Conservation (phyloP, 2,888 invertebrate species). For the Syrphus vitripennis region DNA sequence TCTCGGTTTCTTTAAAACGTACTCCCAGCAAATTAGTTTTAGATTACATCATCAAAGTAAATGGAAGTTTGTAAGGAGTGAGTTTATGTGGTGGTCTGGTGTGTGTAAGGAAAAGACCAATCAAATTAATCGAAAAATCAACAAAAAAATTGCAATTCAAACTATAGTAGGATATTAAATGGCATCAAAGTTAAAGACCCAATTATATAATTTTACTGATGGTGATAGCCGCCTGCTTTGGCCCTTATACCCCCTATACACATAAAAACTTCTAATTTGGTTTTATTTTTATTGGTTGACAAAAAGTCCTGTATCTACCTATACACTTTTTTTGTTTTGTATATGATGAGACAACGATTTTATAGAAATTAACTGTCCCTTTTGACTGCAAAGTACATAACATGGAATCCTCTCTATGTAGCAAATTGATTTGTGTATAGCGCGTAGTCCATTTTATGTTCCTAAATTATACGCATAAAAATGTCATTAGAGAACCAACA, state of each 20-base stretch:
- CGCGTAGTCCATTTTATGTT: slow-evolving; percentile 13
- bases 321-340: neutral
- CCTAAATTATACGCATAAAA: slow-evolving; percentile 56
- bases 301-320: neutral
- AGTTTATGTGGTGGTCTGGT: too few relatives aligned
- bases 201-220: neutral
- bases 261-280: neutral
- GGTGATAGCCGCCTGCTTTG: neutral
- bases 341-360: neutral
- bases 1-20: neutral
- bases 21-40: neutral
- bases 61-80: neutral
- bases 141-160: neutral
- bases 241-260: neutral
- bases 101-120: neutral
- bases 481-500: slow-evolving; percentile 31
- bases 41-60: neutral
- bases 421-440: slow-evolving; percentile 51
- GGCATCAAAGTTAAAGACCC: neutral
- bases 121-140: neutral
- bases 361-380: slow-evolving; percentile 15
- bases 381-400: slow-evolving; percentile 24
- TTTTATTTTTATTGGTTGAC: slow-evolving; percentile 15
- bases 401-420: neutral
- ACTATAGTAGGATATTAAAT: slow-evolving; percentile 19